Conservation (phyloP, 2,888 invertebrate species). For the Leucophenga maculata region DNA sequence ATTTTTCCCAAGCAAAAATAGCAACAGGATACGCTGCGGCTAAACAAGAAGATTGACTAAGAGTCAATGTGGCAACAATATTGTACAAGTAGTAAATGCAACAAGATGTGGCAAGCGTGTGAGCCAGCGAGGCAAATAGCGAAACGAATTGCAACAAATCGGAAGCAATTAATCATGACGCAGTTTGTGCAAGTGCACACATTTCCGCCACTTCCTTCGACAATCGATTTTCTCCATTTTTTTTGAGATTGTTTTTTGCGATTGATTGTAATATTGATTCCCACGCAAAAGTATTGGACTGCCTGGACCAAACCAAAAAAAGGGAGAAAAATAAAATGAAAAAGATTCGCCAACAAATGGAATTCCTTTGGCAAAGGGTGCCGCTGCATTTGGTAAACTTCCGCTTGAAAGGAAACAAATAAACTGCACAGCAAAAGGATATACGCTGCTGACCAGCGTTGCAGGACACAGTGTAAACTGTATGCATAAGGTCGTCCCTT, state of each 20-base stretch:
- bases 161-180: conserved; percentile 46
- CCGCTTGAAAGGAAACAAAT: conserved; percentile 8
- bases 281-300: conserved; percentile 33
- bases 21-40: too few species aligned
- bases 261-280: conserved; percentile 42
- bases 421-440: conserved; percentile 51
- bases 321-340: conserved; percentile 52
- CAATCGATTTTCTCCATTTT: conserved; percentile 19
- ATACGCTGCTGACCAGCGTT: conserved; percentile 39
- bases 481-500: not conserved
- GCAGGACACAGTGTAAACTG: not conserved
- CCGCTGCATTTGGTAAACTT: conserved; percentile 27
- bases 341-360: conserved; percentile 57
- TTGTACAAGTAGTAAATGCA: not conserved
- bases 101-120: not conserved
- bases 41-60: too few species aligned
- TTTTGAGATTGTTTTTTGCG: conserved; percentile 44
- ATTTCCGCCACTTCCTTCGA: conserved; percentile 41
- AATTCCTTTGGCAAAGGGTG: conserved; percentile 39
- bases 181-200: conserved; percentile 44
- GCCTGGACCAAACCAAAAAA: conserved; percentile 29
- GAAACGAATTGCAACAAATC: conserved; percentile 11
- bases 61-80: not conserved
- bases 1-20: not conserved
- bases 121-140: not conserved